A percentile compares a stretch with the other conserved stretches of the same genome.
These are phyloP conservation scores for Isotomurus palustris DNA, from an alignment of 2,888 invertebrate species.

Conservation along the genomic window DNA sequence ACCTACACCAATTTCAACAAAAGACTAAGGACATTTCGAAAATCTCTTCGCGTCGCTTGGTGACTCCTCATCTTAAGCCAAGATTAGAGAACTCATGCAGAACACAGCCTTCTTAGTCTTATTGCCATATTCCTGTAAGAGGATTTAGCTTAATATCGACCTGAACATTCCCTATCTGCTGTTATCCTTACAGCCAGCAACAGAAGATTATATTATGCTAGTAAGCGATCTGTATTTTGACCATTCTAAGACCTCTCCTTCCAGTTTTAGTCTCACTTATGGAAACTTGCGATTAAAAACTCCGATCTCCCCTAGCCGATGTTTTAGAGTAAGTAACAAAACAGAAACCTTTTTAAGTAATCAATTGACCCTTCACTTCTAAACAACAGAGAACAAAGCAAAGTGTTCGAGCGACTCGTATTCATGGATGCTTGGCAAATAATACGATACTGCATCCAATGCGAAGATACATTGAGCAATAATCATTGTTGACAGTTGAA, in stretches of 20 bases:
- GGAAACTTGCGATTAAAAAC: conserved; percentile 1
- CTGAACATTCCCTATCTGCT: too few relatives aligned
- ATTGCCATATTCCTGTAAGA: too few relatives aligned
- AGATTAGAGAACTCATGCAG: too few relatives aligned
- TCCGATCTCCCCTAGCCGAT: neutral
- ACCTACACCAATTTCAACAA: too few relatives aligned
- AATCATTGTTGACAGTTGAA: neutral
- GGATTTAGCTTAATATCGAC: too few relatives aligned
- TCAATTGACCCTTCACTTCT: conserved; percentile 9
- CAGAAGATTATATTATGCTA: too few relatives aligned
- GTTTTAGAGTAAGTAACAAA: neutral
- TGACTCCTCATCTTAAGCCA: too few relatives aligned
- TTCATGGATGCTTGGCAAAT: neutral
- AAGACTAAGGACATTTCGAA: too few relatives aligned
- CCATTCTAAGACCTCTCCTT: neutral
- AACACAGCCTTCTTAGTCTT: too few relatives aligned
- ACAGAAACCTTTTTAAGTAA: neutral
- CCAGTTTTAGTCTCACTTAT: neutral
- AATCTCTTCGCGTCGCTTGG: too few relatives aligned
- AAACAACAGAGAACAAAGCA: neutral
- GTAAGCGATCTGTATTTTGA: neutral
- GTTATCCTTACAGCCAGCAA: too few relatives aligned
- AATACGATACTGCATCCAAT: neutral
- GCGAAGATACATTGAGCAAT: neutral
- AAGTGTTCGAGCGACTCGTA: neutral